These are phyloP conservation scores for Hypanus sabinus DNA, from an alignment of 2,113 vertebrate genomes.

Conservation along the genomic window DNA sequence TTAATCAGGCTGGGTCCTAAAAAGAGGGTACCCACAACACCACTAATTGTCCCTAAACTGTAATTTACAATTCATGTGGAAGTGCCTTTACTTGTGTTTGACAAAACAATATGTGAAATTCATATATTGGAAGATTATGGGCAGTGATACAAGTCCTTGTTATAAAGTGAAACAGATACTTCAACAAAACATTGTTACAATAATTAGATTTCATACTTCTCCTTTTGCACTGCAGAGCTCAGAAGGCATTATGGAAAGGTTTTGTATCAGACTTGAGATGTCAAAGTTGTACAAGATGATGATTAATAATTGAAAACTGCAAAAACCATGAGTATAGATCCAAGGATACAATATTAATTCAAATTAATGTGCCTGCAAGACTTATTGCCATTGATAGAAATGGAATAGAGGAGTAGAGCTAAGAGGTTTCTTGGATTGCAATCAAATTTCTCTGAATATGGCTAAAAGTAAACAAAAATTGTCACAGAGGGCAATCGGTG, in stretches of 20 bases:
- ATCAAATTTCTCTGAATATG: neutral
- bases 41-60: neutral
- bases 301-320: conserved; percentile 22
- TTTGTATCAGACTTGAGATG: neutral
- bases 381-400: neutral
- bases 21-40: neutral
- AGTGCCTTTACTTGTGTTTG: neutral
- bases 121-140: neutral
- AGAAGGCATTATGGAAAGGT: conserved; percentile 9
- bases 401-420: neutral
- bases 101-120: neutral
- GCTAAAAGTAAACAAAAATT: neutral
- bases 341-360: conserved; percentile 30
- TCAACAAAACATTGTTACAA: neutral
- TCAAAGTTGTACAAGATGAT: neutral
- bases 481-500: neutral
- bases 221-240: neutral
- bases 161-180: neutral
- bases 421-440: neutral
- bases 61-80: neutral
- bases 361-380: neutral
- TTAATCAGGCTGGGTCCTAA: neutral
- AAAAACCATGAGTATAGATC: neutral
- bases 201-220: neutral
- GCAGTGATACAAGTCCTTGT: neutral